Evolutionary conservation across 2,888 invertebrate species (phyloP).

Genomic region (Archips xylosteana): DNA sequence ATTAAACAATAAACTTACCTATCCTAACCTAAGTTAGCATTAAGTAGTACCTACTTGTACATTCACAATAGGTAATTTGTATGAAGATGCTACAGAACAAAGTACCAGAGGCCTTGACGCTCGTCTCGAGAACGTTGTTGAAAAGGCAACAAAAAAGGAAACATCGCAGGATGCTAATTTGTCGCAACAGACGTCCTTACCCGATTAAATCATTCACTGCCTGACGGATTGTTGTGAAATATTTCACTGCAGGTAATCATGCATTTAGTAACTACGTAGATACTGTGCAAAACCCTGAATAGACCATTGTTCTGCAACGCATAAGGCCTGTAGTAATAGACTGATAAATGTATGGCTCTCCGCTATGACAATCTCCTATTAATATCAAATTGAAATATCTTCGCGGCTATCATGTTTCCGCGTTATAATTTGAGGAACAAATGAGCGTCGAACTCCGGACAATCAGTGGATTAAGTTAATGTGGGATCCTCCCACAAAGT

Average conservation of each 20-base stretch:
- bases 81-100: conserved; percentile 16
- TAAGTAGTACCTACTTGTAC: neutral
- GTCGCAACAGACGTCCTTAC: conserved; percentile 42
- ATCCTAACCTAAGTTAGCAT: neutral
- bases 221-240: conserved; percentile 46
- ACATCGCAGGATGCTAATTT: conserved; percentile 37
- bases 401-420: conserved; percentile 58
- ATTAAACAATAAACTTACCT: neutral
- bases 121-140: conserved; percentile 33
- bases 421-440: conserved; percentile 47
- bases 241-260: conserved; percentile 54
- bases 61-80: neutral
- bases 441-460: conserved; percentile 22
- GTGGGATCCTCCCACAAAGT: conserved; percentile 71
- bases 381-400: conserved; percentile 63
- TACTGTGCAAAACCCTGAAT: conserved; percentile 75
- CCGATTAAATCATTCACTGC: conserved; percentile 45
- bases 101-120: conserved; percentile 27
- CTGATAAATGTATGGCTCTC: conserved; percentile 70
- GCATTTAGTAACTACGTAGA: conserved; percentile 54
- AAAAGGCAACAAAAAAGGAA: conserved; percentile 38
- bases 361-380: conserved; percentile 67
- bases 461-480: conserved; percentile 42
- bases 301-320: conserved; percentile 73
- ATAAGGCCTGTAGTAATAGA: conserved; percentile 68